Conservation (phyloP, 2,113 vertebrate species). For the Poeciliopsis prolifica region DNA sequence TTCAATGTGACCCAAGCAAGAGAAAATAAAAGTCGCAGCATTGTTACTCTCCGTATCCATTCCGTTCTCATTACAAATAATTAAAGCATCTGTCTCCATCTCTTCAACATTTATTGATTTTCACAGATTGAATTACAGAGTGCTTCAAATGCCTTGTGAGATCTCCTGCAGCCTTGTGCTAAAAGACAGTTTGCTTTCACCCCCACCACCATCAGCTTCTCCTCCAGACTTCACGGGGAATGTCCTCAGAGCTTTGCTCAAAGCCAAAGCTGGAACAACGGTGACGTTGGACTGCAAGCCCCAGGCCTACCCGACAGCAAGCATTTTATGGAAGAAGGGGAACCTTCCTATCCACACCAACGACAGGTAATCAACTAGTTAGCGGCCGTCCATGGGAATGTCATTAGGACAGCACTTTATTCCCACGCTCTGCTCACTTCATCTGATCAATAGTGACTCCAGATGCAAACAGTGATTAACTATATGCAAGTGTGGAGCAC, state of each 20-base stretch:
- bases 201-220: conserved; percentile 78
- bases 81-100: conserved; percentile 28
- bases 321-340: conserved; percentile 89
- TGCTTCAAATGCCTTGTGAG: conserved; percentile 30
- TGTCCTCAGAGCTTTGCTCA: conserved; percentile 86
- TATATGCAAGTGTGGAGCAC: background rate
- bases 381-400: background rate
- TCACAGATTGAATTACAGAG: conserved; percentile 25
- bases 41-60: background rate
- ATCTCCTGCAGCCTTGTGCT: conserved; percentile 34
- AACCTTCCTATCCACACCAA: conserved; percentile 83
- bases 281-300: conserved; percentile 91
- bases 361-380: conserved; percentile 80
- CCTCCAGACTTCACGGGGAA: conserved; percentile 91
- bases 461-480: background rate
- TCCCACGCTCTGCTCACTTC: background rate
- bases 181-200: conserved; percentile 54
- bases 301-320: conserved; percentile 87
- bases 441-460: conserved; percentile 17
- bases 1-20: background rate
- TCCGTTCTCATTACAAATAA: conserved; percentile 2
- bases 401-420: background rate
- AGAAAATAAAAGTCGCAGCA: background rate
- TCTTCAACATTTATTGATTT: conserved; percentile 26
- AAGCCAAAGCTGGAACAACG: conserved; percentile 87